A percentile compares a stretch with the other conserved stretches of the same genome.
phyloP scores from a whole-genome alignment of 2,797 vertebrate genomes.

The Sylvilagus floridanus region DNA sequence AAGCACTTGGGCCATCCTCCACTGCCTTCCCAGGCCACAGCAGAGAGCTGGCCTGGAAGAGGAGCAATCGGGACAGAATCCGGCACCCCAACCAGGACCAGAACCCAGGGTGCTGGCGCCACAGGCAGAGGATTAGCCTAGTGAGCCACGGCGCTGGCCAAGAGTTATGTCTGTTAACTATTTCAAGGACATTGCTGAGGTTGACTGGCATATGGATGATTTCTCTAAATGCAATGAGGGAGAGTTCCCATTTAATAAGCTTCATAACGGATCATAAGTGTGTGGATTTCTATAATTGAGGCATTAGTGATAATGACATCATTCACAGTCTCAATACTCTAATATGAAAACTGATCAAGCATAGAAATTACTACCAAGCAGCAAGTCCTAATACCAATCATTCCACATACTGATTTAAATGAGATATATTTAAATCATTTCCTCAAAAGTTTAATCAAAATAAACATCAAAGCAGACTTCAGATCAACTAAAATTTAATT shows the following conservation, averaged over 20 bases:
- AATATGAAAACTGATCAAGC: not conserved
- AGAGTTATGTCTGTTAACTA: not conserved
- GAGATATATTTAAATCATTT: conserved; percentile 18
- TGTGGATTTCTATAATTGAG: not conserved
- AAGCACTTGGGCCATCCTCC: no score
- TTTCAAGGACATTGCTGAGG: not conserved
- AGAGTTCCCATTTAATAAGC: not conserved
- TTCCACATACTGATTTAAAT: not conserved
- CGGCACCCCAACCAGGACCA: no score
- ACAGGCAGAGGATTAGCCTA: no score
- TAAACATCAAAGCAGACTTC: conserved; percentile 8
- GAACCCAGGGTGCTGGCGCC: no score
- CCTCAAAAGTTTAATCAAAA: conserved; percentile 22
- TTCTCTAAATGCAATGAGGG: not conserved
- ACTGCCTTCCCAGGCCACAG: no score
- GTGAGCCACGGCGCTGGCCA: no score
- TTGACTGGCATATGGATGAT: not conserved
- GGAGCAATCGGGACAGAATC: no score
- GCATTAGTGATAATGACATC: not conserved
- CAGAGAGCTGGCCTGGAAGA: no score
- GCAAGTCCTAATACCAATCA: not conserved
- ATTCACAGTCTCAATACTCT: not conserved
- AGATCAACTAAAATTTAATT: conserved; percentile 23
- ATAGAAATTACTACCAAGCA: not conserved
- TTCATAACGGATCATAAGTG: not conserved